These are phyloP conservation scores for Rhabdophis nuchalis DNA, from an alignment of 2,797 vertebrate species.

Conservation along the genomic window DNA sequence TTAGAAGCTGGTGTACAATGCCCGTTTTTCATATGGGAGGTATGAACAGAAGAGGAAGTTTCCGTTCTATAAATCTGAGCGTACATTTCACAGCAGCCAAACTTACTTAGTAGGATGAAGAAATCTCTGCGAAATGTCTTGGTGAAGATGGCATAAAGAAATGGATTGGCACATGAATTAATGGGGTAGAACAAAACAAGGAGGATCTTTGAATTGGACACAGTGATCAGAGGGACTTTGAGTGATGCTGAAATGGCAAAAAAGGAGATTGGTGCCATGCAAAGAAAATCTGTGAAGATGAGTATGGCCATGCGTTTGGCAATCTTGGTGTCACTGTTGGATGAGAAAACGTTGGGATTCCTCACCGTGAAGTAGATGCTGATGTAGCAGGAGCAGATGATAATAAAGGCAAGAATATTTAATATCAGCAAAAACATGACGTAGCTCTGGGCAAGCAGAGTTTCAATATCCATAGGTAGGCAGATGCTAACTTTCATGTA, in stretches of 20 bases:
- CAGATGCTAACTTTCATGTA: slow-evolving; percentile 98
- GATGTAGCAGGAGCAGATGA: slow-evolving; percentile 87
- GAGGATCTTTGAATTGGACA: slow-evolving; percentile 92
- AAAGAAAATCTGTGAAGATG: slow-evolving; percentile 96
- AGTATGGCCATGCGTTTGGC: slow-evolving; percentile 94
- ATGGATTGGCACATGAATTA: slow-evolving; percentile 95
- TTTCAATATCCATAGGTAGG: slow-evolving; percentile 95
- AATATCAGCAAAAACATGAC: slow-evolving; percentile 84
- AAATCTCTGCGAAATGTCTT: slow-evolving; percentile 91
- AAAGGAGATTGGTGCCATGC: slow-evolving; percentile 97
- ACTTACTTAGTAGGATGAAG: slow-evolving; percentile 86
- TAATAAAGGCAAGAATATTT: slow-evolving; percentile 86
- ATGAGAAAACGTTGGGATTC: slow-evolving; percentile 80
- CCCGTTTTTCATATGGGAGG: slow-evolving; percentile 73
- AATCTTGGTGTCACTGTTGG: slow-evolving; percentile 84
- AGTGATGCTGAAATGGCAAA: slow-evolving; percentile 92
- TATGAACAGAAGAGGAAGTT: slow-evolving; percentile 80
- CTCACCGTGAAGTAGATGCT: slow-evolving; percentile 90
- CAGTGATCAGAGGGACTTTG: slow-evolving; percentile 90
- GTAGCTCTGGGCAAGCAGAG: slow-evolving; percentile 78
- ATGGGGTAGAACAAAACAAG: slow-evolving; percentile 96
- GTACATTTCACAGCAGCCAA: slow-evolving; percentile 84
- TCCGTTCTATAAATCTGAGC: slow-evolving; percentile 92
- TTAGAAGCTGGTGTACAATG: slow-evolving; percentile 74
- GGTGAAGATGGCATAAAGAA: slow-evolving; percentile 96